These are phyloP conservation scores for Phragmatobia fuliginosa DNA, from an alignment of 2,888 invertebrate species.

Conservation along the genomic window DNA sequence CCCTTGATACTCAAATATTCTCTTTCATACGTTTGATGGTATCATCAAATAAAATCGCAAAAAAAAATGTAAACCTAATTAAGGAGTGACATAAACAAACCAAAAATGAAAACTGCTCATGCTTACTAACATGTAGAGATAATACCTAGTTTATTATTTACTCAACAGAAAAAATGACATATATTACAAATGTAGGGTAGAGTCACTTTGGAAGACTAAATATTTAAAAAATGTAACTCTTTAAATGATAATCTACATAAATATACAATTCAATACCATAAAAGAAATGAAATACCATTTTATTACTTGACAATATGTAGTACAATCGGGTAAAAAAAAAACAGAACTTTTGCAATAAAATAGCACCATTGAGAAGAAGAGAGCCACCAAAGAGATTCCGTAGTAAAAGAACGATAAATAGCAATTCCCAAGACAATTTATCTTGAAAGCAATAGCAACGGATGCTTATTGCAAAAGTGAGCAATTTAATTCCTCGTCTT, in stretches of 20 bases:
- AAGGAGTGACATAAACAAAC: no score
- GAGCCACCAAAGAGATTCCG: no score
- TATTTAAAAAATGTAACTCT: no score
- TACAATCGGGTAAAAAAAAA: conserved; percentile 31
- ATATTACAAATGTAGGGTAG: no score
- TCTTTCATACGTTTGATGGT: not conserved
- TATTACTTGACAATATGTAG: not conserved
- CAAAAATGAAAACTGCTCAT: no score
- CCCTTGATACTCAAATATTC: not conserved
- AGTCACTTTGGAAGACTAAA: no score
- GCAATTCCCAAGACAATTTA: conserved; percentile 56
- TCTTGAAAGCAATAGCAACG: conserved; percentile 44
- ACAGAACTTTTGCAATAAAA: conserved; percentile 52
- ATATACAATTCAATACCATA: no score
- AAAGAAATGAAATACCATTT: not conserved
- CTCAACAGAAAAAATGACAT: no score
- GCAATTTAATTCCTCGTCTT: conserved; percentile 25
- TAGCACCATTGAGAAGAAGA: conserved; percentile 53
- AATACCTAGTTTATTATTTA: no score
- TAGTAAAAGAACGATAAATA: conserved; percentile 52
- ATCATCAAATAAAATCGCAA: not conserved
- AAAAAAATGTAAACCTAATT: not conserved
- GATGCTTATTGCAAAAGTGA: conserved; percentile 26
- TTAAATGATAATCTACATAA: no score
- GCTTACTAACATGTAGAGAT: no score